These are phyloP conservation scores for Oreochromis grahami DNA, from an alignment of 2,797 vertebrate genomes.

Conservation along the genomic window DNA sequence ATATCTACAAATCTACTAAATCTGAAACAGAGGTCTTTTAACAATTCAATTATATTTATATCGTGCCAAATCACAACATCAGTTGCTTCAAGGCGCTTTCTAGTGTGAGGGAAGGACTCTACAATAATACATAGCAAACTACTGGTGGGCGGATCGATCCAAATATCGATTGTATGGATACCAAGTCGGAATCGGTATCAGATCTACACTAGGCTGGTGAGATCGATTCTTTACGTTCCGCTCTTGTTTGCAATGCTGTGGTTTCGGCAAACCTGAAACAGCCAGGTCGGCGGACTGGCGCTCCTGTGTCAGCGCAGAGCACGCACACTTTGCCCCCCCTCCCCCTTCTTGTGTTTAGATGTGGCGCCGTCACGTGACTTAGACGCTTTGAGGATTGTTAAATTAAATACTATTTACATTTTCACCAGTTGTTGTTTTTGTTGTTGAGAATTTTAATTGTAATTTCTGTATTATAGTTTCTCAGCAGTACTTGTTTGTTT, in stretches of 20 bases:
- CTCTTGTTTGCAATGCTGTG: rapidly evolving
- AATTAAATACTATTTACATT: background rate
- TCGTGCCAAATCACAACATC: rapidly evolving
- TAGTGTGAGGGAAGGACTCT: background rate
- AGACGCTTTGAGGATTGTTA: background rate
- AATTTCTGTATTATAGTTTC: background rate
- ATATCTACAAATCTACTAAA: background rate
- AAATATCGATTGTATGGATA: background rate
- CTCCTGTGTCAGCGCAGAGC: background rate
- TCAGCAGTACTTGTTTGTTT: background rate
- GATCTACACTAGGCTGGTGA: background rate
- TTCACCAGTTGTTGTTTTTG: background rate
- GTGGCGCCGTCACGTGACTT: background rate
- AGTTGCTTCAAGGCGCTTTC: background rate
- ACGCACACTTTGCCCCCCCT: background rate
- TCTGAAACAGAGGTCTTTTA: background rate
- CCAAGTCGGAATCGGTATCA: rapidly evolving
- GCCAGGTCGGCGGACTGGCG: rapidly evolving
- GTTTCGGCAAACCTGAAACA: rapidly evolving
- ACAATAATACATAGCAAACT: background rate
- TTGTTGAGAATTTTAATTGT: background rate
- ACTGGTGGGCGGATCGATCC: background rate
- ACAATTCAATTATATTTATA: background rate
- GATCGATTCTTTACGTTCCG: background rate
- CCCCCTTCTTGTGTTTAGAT: background rate